Percentiles rank a stretch among this genome's conserved stretches.
Evolutionary conservation across 2,888 invertebrate genomes (phyloP).

Genomic region (Eucriotettix oculatus): DNA sequence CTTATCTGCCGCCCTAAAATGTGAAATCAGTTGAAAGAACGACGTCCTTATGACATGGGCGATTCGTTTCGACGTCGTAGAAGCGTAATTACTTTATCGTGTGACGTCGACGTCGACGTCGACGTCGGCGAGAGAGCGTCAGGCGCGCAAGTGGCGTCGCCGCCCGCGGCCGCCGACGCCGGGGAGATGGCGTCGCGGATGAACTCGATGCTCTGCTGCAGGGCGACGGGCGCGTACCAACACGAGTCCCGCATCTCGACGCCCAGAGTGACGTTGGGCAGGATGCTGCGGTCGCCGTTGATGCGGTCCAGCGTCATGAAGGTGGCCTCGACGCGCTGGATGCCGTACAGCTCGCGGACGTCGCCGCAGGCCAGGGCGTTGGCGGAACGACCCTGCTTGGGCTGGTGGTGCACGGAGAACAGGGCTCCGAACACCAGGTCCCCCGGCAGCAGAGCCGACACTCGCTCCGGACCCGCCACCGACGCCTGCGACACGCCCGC

Average conservation of each 20-base stretch:
- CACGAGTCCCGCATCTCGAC: slow-evolving; percentile 64
- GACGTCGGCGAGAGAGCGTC: neutral
- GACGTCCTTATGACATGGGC: too few species aligned
- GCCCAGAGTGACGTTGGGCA: slow-evolving; percentile 41
- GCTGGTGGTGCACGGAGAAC: slow-evolving; percentile 35
- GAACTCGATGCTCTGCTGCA: slow-evolving; percentile 61
- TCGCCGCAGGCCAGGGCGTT: slow-evolving; percentile 28
- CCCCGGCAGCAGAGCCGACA: slow-evolving; percentile 33
- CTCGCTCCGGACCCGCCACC: slow-evolving; percentile 17
- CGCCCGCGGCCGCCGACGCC: neutral
- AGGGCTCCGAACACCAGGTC: slow-evolving; percentile 40
- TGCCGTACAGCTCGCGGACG: slow-evolving; percentile 58
- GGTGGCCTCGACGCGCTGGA: slow-evolving; percentile 50
- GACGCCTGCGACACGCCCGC: neutral
- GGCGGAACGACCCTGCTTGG: slow-evolving; percentile 20
- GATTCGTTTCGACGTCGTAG: too few species aligned
- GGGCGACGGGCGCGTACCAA: slow-evolving; percentile 64
- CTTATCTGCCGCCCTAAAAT: too few species aligned
- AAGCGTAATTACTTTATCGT: too few species aligned
- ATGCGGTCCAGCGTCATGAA: slow-evolving; percentile 44
- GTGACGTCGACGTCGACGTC: too few species aligned
- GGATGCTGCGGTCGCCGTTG: slow-evolving; percentile 37
- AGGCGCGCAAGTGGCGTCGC: neutral
- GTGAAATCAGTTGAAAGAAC: too few species aligned
- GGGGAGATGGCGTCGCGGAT: slow-evolving; percentile 47